Evolutionary conservation across 2,797 vertebrate species (phyloP).

Genomic region (Nyctibius grandis): DNA sequence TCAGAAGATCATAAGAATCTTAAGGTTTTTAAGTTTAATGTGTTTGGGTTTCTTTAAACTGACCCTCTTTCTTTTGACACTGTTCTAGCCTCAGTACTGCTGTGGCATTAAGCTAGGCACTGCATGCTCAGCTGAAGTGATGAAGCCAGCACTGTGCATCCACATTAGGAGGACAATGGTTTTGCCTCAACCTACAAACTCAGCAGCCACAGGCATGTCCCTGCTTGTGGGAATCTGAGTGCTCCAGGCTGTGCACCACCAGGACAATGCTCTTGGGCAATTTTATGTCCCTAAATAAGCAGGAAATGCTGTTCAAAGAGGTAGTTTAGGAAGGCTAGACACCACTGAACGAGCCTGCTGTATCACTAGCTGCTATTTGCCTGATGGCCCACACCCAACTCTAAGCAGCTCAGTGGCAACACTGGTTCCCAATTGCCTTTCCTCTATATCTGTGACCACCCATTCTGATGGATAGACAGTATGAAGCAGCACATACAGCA

Average conservation of each 20-base stretch:
- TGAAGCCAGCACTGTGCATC: background rate
- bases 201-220: background rate
- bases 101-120: background rate
- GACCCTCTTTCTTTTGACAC: background rate
- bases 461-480: background rate
- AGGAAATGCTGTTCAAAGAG: background rate
- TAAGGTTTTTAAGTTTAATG: background rate
- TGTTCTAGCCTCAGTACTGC: background rate
- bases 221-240: background rate
- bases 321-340: background rate
- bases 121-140: background rate
- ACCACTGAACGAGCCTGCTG: background rate
- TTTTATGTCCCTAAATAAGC: background rate
- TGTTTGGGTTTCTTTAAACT: background rate
- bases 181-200: background rate
- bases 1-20: background rate
- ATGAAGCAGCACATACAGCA: rapidly evolving
- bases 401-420: rapidly evolving
- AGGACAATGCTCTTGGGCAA: background rate
- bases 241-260: rapidly evolving
- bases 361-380: background rate
- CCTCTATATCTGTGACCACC: background rate
- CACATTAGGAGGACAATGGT: rapidly evolving
- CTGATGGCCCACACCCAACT: rapidly evolving
- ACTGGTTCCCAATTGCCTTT: background rate